Evolutionary conservation across 2,888 invertebrate species (phyloP).

Genomic region (Ellobium chinense): DNA sequence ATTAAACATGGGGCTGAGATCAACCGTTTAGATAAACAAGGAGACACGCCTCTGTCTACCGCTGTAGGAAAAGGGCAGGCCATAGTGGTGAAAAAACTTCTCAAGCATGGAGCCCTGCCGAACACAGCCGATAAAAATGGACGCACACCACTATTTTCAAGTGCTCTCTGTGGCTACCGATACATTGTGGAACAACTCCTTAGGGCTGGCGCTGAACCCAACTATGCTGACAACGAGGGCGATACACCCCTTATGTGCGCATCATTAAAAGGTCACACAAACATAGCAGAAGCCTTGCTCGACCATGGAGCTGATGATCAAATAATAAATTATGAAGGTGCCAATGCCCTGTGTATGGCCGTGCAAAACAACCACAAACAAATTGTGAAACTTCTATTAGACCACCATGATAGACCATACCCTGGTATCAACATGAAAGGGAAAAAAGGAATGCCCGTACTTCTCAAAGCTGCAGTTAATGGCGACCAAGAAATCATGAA

Average conservation of each 20-base stretch:
- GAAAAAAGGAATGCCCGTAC: constrained; percentile 17
- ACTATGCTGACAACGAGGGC: constrained; percentile 19
- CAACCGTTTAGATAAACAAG: constrained; percentile 21
- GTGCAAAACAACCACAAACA: constrained; percentile 21
- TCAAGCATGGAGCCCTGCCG: constrained; percentile 1
- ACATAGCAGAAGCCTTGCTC: constrained; percentile 16
- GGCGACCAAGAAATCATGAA: constrained; percentile 11
- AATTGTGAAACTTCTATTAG: constrained; percentile 1
- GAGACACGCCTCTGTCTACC: constrained; percentile 7
- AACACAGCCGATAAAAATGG: constrained; percentile 29
- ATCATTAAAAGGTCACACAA: constrained; percentile 17
- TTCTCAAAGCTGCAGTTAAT: constrained; percentile 6
- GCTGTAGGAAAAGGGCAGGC: constrained; percentile 11
- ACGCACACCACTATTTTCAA: constrained; percentile 25
- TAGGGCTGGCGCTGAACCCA: constrained; percentile 10
- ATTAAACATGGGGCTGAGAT: constrained; percentile 15
- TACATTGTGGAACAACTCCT: constrained; percentile 11
- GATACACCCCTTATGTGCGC: constrained; percentile 36
- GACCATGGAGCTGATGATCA: constrained; percentile 2
- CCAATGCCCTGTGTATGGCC: constrained; percentile 25
- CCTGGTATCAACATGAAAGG: constrained; percentile 22
- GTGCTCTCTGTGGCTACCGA: constrained; percentile 18
- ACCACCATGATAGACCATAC: not conserved
- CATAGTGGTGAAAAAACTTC: constrained; percentile 12
- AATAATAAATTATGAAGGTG: not conserved